Base-by-base conservation (phyloP, 2,888 invertebrate species). In the Orchesella flavescens region DNA sequence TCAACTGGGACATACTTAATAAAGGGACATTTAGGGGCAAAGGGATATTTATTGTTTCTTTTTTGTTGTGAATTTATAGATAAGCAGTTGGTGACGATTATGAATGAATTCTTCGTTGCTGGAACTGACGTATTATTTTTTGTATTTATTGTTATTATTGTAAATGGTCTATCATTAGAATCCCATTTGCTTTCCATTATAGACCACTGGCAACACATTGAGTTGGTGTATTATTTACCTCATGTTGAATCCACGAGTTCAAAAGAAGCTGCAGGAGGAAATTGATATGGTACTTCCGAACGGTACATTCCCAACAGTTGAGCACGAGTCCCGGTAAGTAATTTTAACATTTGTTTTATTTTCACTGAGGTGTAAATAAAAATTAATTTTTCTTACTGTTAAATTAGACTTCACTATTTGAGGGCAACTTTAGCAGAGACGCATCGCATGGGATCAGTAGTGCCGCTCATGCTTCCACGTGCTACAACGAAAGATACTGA, bases 351-450 rank as follows among this genome's bases (percentile, higher is more conserved):
- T 34, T 34, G n/a, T n/a, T n/a, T n/a, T n/a, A n/a, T n/a, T n/a
- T n/a, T n/a, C n/a, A n/a, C n/a, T n/a, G n/a, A n/a, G n/a, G n/a
- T n/a, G n/a, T n/a, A n/a, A n/a, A n/a, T 34, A 34, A 34, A 34
- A 34, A 7, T 34, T 34, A 34, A 34, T 34, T 34, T 34, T 34
- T 34, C 3, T 4, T 34, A 34, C n/a, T n/a, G 7, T 34, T 34
- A 7, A 34, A 34, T 7, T 34, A 85, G 83, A 15, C n/a, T 84
- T 15, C 53, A 65, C 0, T 79, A 79, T 55, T 24, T 61, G 0
- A 57, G 68, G 7, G 79, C 79, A 21, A 65, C 72, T 0, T 43
- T 82, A 3, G 19, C 63, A 44, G 82, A 82, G 71, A 43, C 65
- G 2, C 73, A 68, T 13, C 55, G 82, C 15, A 15, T 3, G 19